Conservation (phyloP, 92 coral and sea anemone genomes). For the Pocillopora meandrina region DNA sequence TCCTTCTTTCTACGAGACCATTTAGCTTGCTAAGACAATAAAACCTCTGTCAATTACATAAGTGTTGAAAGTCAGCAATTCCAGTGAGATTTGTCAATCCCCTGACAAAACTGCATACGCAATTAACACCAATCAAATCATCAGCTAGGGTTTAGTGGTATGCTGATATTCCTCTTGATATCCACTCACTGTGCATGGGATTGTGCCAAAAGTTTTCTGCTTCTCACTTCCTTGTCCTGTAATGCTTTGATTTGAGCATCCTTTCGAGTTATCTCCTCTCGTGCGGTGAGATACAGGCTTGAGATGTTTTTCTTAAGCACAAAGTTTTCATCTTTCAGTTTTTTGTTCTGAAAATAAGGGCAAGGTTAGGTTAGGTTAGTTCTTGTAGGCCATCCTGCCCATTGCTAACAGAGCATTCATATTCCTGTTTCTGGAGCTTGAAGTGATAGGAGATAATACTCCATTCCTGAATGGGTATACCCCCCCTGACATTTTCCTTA, state of each 20-base stretch:
- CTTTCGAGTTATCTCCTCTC: conserved; percentile 88
- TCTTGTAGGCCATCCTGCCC: background rate
- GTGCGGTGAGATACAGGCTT: conserved; percentile 85
- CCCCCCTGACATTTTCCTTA: too few relatives aligned
- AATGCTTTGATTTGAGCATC: conserved; percentile 78
- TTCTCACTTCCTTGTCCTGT: conserved; percentile 79
- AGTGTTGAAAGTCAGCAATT: background rate
- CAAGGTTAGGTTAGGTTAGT: background rate
- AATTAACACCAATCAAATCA: background rate
- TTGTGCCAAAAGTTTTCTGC: conserved; percentile 44
- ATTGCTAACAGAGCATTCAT: background rate
- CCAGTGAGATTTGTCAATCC: background rate
- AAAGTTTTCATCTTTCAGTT: conserved; percentile 83
- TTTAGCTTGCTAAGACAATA: too few relatives aligned
- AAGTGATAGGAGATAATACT: too few relatives aligned
- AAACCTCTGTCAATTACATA: too few relatives aligned
- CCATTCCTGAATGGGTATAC: too few relatives aligned
- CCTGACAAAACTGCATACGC: too few relatives aligned
- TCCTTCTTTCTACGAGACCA: too few relatives aligned
- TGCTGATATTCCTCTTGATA: background rate
- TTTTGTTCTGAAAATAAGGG: conserved; percentile 61
- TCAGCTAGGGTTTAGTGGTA: background rate
- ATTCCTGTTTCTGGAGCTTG: too few relatives aligned
- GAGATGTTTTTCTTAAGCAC: conserved; percentile 92
- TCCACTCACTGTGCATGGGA: background rate